Percentiles rank a stretch among this genome's conserved stretches.
These are phyloP conservation scores for Hydrochoerus hydrochaeris DNA, from an alignment of 2,113 vertebrate species.

Conservation along the genomic window DNA sequence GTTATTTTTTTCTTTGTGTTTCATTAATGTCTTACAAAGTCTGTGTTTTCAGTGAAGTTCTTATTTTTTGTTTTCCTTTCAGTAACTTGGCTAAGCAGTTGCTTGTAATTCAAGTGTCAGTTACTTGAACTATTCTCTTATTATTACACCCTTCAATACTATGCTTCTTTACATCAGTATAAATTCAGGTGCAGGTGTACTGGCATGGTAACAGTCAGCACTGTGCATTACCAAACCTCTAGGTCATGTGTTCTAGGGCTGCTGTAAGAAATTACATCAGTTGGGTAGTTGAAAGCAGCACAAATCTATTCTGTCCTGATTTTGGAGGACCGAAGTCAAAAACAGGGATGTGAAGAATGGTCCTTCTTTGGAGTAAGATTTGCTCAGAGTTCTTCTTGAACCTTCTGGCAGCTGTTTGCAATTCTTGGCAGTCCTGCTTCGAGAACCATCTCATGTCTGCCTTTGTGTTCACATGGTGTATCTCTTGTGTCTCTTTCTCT, in stretches of 20 bases:
- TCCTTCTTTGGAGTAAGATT: not conserved
- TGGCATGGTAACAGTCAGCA: not conserved
- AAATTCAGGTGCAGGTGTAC: not conserved
- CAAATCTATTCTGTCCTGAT: not conserved
- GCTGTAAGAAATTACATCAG: not conserved
- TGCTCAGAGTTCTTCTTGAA: too few species aligned
- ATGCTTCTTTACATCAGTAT: not conserved
- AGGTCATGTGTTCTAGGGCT: not conserved
- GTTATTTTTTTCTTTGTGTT: not conserved
- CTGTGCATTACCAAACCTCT: not conserved
- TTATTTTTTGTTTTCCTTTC: not conserved
- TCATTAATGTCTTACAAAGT: not conserved
- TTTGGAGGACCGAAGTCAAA: not conserved
- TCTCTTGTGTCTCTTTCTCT: not conserved
- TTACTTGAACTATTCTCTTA: not conserved
- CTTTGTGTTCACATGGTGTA: not conserved
- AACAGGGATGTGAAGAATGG: not conserved
- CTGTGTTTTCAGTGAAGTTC: not conserved
- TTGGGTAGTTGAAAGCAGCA: not conserved
- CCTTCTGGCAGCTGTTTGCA: rapidly evolving
- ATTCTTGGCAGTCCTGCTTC: not conserved
- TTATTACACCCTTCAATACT: not conserved
- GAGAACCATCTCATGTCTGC: not conserved
- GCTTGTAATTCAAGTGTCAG: not conserved
- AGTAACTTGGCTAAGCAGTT: not conserved